phyloP scores from a whole-genome alignment of 2,888 invertebrate species.

The Acronicta aceris region DNA sequence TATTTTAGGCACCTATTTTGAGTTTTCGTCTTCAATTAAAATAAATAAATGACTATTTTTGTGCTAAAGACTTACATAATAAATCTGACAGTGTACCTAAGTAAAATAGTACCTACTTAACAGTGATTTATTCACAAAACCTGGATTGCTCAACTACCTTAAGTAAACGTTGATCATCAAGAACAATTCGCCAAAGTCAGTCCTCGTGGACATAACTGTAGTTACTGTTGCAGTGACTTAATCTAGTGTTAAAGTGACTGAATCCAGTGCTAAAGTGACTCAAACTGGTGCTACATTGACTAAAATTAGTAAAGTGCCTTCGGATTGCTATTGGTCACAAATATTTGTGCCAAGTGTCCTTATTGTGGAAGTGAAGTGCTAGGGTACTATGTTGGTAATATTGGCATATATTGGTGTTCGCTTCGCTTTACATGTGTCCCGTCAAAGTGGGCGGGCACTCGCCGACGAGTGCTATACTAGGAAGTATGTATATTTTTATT shows the following conservation, averaged over 20 bases:
- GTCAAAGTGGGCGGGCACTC: conserved; percentile 82
- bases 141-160: conserved; percentile 21
- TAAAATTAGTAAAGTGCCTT: no score
- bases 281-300: conserved; percentile 5
- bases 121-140: not conserved
- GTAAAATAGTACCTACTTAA: conserved; percentile 2
- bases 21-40: not conserved
- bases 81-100: conserved; percentile 10
- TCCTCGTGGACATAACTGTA: conserved; percentile 2
- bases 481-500: conserved; percentile 73
- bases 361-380: conserved; percentile 56
- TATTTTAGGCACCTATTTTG: conserved; percentile 3
- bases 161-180: conserved; percentile 9
- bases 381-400: conserved; percentile 82
- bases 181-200: conserved; percentile 2
- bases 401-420: conserved; percentile 84
- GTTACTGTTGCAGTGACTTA: not conserved
- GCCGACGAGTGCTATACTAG: conserved; percentile 87
- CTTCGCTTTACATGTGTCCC: conserved; percentile 84
- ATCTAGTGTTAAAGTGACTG: not conserved
- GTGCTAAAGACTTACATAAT: conserved; percentile 13
- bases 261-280: conserved; percentile 1
- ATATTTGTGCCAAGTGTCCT: conserved; percentile 30
- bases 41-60: conserved; percentile 6
- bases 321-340: conserved; percentile 25